A percentile compares a stretch with the other conserved stretches of the same genome.
Evolutionary conservation across 2,888 invertebrate genomes (phyloP).

Genomic region (Machimus atricapillus): DNA sequence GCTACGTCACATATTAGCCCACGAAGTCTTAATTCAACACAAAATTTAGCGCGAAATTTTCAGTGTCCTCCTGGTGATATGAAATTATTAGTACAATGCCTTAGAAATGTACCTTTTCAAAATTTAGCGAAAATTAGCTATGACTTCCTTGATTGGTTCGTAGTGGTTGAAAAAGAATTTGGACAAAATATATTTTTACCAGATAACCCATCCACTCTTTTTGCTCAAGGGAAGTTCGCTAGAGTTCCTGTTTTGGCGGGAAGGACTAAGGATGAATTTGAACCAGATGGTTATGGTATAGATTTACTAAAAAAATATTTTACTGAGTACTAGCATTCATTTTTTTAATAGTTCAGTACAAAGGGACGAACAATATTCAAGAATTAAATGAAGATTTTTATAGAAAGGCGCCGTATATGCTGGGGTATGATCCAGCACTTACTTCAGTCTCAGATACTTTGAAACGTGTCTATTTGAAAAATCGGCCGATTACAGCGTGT

Average conservation of each 20-base stretch:
- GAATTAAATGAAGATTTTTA: constrained; percentile 70
- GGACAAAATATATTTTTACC: constrained; percentile 71
- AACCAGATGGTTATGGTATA: constrained; percentile 65
- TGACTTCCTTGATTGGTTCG: constrained; percentile 51
- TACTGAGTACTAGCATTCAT: constrained; percentile 69
- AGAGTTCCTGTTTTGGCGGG: constrained; percentile 72
- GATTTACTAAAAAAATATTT: not conserved
- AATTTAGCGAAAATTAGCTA: constrained; percentile 48
- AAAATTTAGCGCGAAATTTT: constrained; percentile 67
- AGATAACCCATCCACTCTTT: constrained; percentile 67
- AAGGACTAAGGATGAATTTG: constrained; percentile 71
- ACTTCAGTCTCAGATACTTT: constrained; percentile 68
- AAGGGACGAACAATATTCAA: not conserved
- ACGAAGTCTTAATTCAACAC: constrained; percentile 64
- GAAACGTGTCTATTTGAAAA: constrained; percentile 62
- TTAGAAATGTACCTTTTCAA: constrained; percentile 56
- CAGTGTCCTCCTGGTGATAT: constrained; percentile 67
- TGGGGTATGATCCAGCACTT: constrained; percentile 52
- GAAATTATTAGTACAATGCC: constrained; percentile 66
- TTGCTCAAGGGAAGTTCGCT: constrained; percentile 65
- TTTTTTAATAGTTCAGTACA: not conserved
- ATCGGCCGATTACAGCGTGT: not conserved
- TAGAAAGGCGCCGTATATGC: constrained; percentile 68
- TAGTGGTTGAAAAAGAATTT: constrained; percentile 69
- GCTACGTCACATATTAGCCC: constrained; percentile 63